These are phyloP conservation scores for Acanthiza pusilla DNA, from an alignment of 2,797 vertebrate species.

Conservation along the genomic window DNA sequence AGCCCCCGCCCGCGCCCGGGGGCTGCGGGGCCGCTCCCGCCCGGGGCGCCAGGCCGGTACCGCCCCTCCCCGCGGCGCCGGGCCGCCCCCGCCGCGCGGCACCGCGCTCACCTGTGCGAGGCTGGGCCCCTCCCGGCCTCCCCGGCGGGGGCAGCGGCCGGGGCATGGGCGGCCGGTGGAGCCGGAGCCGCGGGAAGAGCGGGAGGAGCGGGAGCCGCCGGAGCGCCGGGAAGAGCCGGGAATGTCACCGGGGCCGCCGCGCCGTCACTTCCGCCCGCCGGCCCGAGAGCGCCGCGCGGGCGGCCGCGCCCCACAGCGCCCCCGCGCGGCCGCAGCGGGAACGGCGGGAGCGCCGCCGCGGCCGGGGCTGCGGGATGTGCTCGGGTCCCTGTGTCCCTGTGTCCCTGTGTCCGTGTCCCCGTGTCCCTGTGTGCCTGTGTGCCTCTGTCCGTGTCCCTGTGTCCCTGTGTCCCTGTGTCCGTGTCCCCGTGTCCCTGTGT, in stretches of 20 bases:
- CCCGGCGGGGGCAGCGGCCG: neutral
- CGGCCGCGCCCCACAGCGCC: neutral
- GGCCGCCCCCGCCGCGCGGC: neutral
- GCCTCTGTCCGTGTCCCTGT: neutral
- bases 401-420: too few relatives aligned
- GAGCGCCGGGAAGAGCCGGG: neutral
- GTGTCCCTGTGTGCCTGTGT: neutral
- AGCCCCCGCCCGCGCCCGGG: neutral
- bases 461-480: neutral
- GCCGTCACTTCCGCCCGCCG: neutral
- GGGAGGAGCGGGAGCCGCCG: neutral
- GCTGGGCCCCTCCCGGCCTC: neutral
- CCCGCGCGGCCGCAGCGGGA: neutral
- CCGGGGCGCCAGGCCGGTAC: neutral
- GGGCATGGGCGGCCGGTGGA: neutral
- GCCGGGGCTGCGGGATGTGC: too few relatives aligned
- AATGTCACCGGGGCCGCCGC: neutral
- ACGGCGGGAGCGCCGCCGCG: neutral
- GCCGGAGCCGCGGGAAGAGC: neutral
- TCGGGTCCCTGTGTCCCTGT: neutral
- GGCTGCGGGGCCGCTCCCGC: neutral
- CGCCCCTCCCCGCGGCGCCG: neutral
- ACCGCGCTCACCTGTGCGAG: neutral
- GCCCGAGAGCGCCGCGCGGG: neutral
- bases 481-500: too few relatives aligned